A percentile compares a stretch with the other conserved stretches of the same genome.
These are phyloP conservation scores for Ecdyonurus torrentis DNA, from an alignment of 2,888 invertebrate genomes.

Conservation along the genomic window DNA sequence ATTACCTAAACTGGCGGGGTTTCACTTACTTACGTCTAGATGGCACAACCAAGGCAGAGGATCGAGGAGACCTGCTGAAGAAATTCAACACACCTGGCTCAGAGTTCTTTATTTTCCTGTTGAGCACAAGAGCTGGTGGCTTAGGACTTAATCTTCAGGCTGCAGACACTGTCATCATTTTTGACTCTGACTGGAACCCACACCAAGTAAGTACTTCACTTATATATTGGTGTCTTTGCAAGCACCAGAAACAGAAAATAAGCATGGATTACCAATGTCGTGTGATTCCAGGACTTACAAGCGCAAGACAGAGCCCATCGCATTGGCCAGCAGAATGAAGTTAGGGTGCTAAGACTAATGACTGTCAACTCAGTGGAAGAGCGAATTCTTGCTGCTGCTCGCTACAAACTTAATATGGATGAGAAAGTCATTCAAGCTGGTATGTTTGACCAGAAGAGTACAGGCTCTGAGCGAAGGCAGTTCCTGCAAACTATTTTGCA, in stretches of 20 bases:
- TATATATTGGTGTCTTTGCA: too few species aligned
- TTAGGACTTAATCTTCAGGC: constrained; percentile 43
- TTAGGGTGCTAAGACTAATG: constrained; percentile 40
- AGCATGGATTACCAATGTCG: neutral
- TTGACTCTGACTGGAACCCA: constrained; percentile 50
- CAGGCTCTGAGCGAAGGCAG: constrained; percentile 36
- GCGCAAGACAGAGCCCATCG: constrained; percentile 48
- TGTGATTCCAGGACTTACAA: constrained; percentile 34
- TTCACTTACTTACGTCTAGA: constrained; percentile 38
- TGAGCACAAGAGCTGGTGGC: constrained; percentile 44
- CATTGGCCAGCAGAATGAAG: constrained; percentile 46
- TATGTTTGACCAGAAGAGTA: constrained; percentile 47
- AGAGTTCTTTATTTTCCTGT: constrained; percentile 39
- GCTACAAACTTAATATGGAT: constrained; percentile 44
- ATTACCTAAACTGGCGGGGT: constrained; percentile 36
- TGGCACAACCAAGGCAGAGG: constrained; percentile 43
- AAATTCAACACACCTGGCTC: constrained; percentile 32
- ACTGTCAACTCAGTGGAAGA: constrained; percentile 47
- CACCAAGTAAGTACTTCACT: constrained; percentile 38
- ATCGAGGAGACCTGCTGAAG: constrained; percentile 36
- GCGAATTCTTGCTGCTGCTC: constrained; percentile 42
- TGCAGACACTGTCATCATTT: constrained; percentile 50
- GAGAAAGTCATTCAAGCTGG: constrained; percentile 36
- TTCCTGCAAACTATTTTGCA: constrained; percentile 36
- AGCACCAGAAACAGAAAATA: neutral